Conservation (phyloP, 2,113 vertebrate genomes). For the Paracanthobrama guichenoti region DNA sequence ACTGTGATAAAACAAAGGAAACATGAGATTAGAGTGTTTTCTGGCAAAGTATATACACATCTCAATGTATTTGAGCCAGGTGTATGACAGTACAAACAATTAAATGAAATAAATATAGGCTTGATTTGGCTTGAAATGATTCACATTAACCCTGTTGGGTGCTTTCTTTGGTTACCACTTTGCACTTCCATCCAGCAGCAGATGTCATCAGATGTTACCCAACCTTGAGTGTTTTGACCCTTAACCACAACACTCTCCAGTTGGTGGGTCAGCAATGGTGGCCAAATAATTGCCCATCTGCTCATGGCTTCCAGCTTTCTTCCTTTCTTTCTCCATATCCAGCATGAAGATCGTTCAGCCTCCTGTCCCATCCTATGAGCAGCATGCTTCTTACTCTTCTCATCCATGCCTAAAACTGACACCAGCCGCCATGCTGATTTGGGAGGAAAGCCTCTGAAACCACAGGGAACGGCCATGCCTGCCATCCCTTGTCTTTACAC, state of each 20-base stretch:
- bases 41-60: not conserved
- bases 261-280: too few species aligned
- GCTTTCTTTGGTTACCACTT: not conserved
- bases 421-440: too few species aligned
- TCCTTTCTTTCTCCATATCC: too few species aligned
- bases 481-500: not conserved
- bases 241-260: too few species aligned
- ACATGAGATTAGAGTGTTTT: not conserved
- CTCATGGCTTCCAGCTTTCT: too few species aligned
- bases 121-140: too few species aligned
- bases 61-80: not conserved
- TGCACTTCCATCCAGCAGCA: not conserved
- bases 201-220: not conserved
- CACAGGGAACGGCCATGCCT: not conserved
- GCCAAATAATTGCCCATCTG: too few species aligned
- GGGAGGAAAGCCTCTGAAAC: not conserved
- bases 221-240: not conserved
- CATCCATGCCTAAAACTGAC: too few species aligned
- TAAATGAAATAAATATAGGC: not conserved
- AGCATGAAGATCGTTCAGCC: too few species aligned
- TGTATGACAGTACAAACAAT: not conserved
- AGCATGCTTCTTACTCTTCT: too few species aligned
- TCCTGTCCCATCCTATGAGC: too few species aligned
- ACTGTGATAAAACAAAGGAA: conserved; percentile 63
- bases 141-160: not conserved